Evolutionary conservation across 1,140 invertebrate species (phyloP).

Genomic region (Homalodisca vitripennis): DNA sequence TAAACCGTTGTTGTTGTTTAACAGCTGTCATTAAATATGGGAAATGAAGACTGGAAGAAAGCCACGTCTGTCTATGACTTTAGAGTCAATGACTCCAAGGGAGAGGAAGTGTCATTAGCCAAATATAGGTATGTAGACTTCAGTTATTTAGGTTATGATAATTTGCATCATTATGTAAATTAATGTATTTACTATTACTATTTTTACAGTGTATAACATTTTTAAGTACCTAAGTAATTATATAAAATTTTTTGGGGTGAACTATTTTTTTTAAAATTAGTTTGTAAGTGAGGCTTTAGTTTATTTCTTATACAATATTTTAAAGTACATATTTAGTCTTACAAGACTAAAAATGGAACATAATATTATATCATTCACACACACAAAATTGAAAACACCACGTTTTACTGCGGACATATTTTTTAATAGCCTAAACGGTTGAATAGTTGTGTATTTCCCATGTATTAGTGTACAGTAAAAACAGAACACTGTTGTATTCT

Average conservation of each 20-base stretch:
- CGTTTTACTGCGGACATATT: too few relatives aligned
- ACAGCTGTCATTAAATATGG: too few relatives aligned
- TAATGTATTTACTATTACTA: neutral
- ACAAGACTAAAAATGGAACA: too few relatives aligned
- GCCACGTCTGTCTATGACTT: constrained; percentile 74
- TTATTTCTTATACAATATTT: too few relatives aligned
- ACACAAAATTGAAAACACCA: too few relatives aligned
- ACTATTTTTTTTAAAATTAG: neutral
- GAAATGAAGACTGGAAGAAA: constrained; percentile 53
- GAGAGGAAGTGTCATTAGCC: constrained; percentile 66
- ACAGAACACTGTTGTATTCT: too few relatives aligned
- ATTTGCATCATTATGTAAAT: neutral
- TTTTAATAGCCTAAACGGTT: too few relatives aligned
- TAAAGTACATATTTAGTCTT: too few relatives aligned
- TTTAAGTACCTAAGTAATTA: neutral
- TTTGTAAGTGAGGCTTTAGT: neutral
- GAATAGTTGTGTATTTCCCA: too few relatives aligned
- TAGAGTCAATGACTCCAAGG: constrained; percentile 68
- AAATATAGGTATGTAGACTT: constrained; percentile 58
- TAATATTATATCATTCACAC: too few relatives aligned
- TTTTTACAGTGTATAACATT: neutral
- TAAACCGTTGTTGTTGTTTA: too few relatives aligned
- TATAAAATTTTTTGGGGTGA: neutral
- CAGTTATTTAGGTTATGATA: neutral
- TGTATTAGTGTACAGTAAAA: too few relatives aligned